Base-by-base conservation (phyloP, 1,140 invertebrate species). In the Trachelipus rathkii region DNA sequence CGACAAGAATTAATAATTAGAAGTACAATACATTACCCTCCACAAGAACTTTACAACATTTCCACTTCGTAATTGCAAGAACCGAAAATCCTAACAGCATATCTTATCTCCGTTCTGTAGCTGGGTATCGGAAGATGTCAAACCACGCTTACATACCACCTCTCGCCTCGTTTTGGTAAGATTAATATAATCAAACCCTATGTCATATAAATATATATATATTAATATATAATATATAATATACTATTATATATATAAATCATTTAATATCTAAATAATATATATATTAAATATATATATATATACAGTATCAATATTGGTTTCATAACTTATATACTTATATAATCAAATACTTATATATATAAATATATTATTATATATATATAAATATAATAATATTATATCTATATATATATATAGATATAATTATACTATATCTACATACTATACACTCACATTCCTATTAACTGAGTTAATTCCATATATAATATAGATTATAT, bases 41-140 rank as follows among this genome's bases (percentile, higher is more conserved):
- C 21, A 99, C 93, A 72, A 99, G 87, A n/a, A 99, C 86, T 99
- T 99, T 5, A 96, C 94, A n/a, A 85, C 97, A 99, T 87, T 99
- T 99, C n/a, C 0, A 99, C 93, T 85, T 99, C 97, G 97, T 99
- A 9, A 99, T 91, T 45, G 99, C 87, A 5, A 97, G 97, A 8
- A 99, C 95, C 8, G 95, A 95, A 85, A 97, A 98, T 86, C 99
- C 98, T n/a, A 8, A 99, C 93, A 0, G 97, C 97, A 82, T 99
- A 89, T 81, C 97, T 89, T 24, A 98, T 89, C n/a, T n/a, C n/a
- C 0, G 97, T 98, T 21, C 93, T 89, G 84, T 97, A 97, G 19
- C 88, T 95, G 93, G 0, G 97, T 98, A 84, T 92, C 91, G 83
- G 97, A 98, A 0, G 95, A 95, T 0, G 95, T n/a, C n/a, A n/a